A percentile compares a stretch with the other conserved stretches of the same genome.
Conservation (phyloP, 2,797 vertebrate genomes). For the Mionectes olivaceus region DNA sequence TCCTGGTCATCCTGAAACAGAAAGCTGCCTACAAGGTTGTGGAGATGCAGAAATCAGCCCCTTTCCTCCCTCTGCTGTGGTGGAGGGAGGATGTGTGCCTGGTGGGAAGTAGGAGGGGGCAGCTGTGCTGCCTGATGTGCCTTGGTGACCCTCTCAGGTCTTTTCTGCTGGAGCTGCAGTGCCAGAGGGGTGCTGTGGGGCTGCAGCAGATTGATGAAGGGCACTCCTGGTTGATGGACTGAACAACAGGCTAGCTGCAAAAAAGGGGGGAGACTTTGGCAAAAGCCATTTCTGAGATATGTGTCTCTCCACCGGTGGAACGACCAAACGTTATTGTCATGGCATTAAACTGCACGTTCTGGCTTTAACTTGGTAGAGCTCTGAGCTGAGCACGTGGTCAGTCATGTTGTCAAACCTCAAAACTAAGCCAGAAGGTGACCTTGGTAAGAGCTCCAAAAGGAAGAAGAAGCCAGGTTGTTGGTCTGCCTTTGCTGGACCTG, state of each 20-base stretch:
- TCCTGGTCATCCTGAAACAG: not conserved
- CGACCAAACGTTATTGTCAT: not conserved
- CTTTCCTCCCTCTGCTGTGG: not conserved
- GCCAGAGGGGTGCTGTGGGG: not conserved
- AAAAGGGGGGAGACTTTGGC: not conserved
- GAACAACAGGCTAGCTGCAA: not conserved
- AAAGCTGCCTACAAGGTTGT: not conserved
- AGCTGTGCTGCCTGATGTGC: not conserved
- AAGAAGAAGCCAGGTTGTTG: not conserved
- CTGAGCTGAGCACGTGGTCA: not conserved
- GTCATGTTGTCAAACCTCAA: not conserved
- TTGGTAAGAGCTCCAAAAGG: not conserved
- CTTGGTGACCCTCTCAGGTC: not conserved
- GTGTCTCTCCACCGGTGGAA: not conserved
- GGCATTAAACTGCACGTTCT: not conserved
- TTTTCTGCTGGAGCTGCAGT: not conserved
- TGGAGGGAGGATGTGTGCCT: not conserved
- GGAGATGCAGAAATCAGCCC: not conserved
- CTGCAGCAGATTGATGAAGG: not conserved
- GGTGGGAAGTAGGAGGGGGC: not conserved
- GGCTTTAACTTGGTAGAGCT: not conserved
- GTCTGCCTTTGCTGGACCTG: not conserved
- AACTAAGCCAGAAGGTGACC: not conserved
- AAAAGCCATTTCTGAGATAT: not conserved
- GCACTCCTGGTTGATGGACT: fast-evolving